Evolutionary conservation across 2,113 vertebrate genomes (phyloP).

Genomic region (Fregata magnificens): DNA sequence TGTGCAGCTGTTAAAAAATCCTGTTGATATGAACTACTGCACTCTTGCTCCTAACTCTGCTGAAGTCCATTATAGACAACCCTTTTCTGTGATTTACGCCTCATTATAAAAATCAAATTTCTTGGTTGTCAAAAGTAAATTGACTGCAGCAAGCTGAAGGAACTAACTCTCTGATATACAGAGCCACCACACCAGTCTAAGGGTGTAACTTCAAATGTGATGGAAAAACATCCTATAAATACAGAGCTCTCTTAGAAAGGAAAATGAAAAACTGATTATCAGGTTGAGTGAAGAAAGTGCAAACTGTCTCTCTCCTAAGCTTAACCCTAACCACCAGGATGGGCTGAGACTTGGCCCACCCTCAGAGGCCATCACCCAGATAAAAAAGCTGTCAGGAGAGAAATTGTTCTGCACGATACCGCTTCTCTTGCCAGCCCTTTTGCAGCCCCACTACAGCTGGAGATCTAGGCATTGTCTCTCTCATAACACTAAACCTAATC

Average conservation of each 20-base stretch:
- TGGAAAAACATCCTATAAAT: slow-evolving; percentile 46
- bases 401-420: background rate
- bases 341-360: background rate
- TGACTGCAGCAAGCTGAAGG: slow-evolving; percentile 47
- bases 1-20: slow-evolving; percentile 19
- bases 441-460: background rate
- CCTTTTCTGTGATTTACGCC: slow-evolving; percentile 32
- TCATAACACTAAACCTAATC: background rate
- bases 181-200: background rate
- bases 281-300: background rate
- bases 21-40: slow-evolving; percentile 6
- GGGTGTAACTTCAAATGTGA: slow-evolving; percentile 19
- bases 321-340: background rate
- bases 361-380: background rate
- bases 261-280: slow-evolving; percentile 5
- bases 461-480: background rate
- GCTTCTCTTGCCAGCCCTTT: background rate
- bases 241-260: slow-evolving; percentile 14
- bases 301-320: background rate
- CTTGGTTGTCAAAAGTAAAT: slow-evolving; percentile 67
- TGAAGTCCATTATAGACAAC: slow-evolving; percentile 40
- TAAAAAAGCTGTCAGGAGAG: background rate
- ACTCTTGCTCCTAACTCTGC: slow-evolving; percentile 4
- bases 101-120: slow-evolving; percentile 75
- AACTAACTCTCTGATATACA: slow-evolving; percentile 30